Base-by-base conservation (phyloP, 2,888 invertebrate genomes). In the Agriopis aurantiaria region DNA sequence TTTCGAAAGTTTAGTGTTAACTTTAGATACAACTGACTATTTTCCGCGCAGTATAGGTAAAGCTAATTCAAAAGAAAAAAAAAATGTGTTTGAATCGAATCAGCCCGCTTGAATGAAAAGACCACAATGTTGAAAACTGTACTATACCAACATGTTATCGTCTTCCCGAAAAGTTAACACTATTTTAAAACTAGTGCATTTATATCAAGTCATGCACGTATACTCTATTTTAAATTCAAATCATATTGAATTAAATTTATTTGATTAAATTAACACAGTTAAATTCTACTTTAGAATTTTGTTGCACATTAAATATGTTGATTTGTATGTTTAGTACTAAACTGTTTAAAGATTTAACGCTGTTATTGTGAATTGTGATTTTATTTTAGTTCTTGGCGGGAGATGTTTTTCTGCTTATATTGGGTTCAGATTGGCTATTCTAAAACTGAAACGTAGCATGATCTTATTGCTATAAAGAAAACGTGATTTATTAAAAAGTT, bases 331-430 rank as follows among this genome's bases (percentile, higher is more conserved):
- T 33, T 33, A 40, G 63, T 74, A 61, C 55, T 49, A 49, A 23
- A 41, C 40, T 56, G 33, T 41, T 60, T 51, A 1, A 10, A 55
- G 49, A 7, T 1, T 61, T 41, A 56, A 48, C n/a, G 8, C 33
- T 49, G 61, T 59, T 59, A 63, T 65, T 59, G 33, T 33, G 59
- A 62, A 23, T 64, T 23, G 55, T 65, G 45, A 45, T 9, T 51
- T 52, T 71, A 48, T 58, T 67, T 69, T 68, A 70, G 53, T 43
- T 67, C 57, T 71, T 45, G 71, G 75, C 66, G 74, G 75, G 72
- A 71, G 74, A 71, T 73, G n/a, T 57, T 48, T 23, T n/a, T 49
- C 33, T 8, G 40, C 11, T n/a, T 3, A 55, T 40, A 40, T 61
- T 14, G 41, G 41, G n/a, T 56, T 11, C 14, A 8, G 14, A 11